Evolutionary conservation across 2,888 invertebrate genomes (phyloP).

Genomic region (Periphyllus acericola): DNA sequence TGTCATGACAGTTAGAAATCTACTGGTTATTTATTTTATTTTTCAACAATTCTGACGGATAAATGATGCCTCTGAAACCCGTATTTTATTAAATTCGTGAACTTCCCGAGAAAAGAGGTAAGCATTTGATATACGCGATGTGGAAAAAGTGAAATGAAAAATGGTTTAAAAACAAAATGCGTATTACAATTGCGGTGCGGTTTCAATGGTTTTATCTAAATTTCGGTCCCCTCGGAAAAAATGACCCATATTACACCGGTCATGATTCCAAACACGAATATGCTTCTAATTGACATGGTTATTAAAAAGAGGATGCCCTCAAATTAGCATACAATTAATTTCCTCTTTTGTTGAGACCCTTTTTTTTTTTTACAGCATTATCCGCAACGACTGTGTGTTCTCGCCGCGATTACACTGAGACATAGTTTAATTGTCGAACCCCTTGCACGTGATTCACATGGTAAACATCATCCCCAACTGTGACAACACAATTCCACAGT

Average conservation of each 20-base stretch:
- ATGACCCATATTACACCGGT: not conserved
- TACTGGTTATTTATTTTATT: not conserved
- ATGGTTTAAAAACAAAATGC: not conserved
- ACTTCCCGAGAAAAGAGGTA: not conserved
- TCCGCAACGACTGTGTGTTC: not conserved
- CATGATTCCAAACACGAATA: slow-evolving; percentile 36
- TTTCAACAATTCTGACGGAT: not conserved
- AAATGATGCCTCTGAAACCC: too few relatives aligned
- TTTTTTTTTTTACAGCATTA: slow-evolving; percentile 26
- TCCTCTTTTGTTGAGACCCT: slow-evolving; percentile 18
- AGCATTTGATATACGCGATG: not conserved
- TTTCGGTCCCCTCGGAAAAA: not conserved
- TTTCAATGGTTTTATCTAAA: slow-evolving; percentile 15
- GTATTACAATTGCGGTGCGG: not conserved
- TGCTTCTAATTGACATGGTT: slow-evolving; percentile 47
- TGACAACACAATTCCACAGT: slow-evolving; percentile 56
- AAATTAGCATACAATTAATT: slow-evolving; percentile 56
- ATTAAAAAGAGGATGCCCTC: slow-evolving; percentile 38
- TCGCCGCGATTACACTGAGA: slow-evolving; percentile 43
- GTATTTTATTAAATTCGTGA: too few relatives aligned
- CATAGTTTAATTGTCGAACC: slow-evolving; percentile 58
- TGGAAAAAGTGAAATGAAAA: not conserved
- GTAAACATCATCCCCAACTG: slow-evolving; percentile 30
- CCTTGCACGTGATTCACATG: slow-evolving; percentile 57
- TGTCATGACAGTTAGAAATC: not conserved